These are phyloP conservation scores for Pongo pygmaeus DNA, from an alignment of 2,113 vertebrate species.

Conservation along the genomic window DNA sequence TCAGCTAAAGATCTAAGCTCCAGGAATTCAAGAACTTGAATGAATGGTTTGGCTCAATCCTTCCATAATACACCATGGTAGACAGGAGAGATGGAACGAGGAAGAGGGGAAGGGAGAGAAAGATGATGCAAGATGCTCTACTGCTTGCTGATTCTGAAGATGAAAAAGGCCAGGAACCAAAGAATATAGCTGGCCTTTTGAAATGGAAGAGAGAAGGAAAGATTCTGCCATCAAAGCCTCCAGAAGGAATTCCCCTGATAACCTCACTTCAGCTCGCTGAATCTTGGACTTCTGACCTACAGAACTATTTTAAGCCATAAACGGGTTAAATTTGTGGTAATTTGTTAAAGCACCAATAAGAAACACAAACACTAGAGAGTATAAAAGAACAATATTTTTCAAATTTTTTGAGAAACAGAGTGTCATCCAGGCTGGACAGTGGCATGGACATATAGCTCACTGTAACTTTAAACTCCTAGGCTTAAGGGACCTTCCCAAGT, in stretches of 20 bases:
- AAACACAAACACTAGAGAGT: neutral
- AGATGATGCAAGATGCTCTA: neutral
- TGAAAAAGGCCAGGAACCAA: neutral
- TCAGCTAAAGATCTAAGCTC: neutral
- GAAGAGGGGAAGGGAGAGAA: neutral
- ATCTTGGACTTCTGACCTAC: neutral
- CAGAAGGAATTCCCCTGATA: neutral
- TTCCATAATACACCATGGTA: neutral
- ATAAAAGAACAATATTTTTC: too few species aligned
- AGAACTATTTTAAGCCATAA: neutral
- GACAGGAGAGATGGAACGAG: neutral
- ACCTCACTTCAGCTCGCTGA: neutral
- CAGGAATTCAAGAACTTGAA: neutral
- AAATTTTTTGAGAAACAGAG: too few species aligned
- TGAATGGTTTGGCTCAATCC: neutral
- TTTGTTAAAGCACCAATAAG: neutral
- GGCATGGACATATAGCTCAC: too few species aligned
- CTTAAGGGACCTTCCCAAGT: too few species aligned
- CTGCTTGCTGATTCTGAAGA: neutral
- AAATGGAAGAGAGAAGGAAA: neutral
- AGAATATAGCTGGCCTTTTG: neutral
- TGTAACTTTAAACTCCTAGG: too few species aligned
- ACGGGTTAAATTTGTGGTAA: neutral
- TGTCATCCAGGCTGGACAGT: too few species aligned
- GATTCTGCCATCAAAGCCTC: neutral